Evolutionary conservation across 1,140 invertebrate genomes (phyloP).

Genomic region (Danaus plexippus): DNA sequence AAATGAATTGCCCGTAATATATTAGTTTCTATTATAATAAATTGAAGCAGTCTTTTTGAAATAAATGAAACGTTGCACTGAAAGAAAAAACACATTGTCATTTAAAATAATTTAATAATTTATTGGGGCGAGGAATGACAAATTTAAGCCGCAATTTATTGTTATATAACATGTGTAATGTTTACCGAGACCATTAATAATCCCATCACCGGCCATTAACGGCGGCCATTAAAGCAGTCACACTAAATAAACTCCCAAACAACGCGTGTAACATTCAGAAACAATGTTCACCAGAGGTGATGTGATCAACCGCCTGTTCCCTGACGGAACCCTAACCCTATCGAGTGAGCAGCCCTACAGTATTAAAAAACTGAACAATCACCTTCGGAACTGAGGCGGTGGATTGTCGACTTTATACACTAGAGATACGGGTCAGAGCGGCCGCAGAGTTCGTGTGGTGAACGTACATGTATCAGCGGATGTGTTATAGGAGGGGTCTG

Average conservation of each 20-base stretch:
- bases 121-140: conserved; percentile 19
- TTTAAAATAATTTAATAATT: conserved; percentile 16
- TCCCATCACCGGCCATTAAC: conserved; percentile 23
- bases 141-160: conserved; percentile 25
- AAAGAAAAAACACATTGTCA: conserved; percentile 1
- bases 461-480: conserved; percentile 12
- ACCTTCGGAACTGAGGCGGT: not conserved
- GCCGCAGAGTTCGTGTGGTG: conserved; percentile 15
- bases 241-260: conserved; percentile 57
- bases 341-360: conserved; percentile 21
- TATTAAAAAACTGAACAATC: conserved; percentile 8
- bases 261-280: conserved; percentile 56
- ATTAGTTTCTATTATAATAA: too few relatives aligned
- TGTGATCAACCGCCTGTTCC: conserved; percentile 18
- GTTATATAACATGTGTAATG: conserved; percentile 27
- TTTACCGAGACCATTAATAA: conserved; percentile 35
- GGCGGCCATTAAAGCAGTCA: conserved; percentile 30
- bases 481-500: conserved; percentile 33
- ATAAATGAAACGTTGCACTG: too few relatives aligned
- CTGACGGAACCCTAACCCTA: conserved; percentile 44
- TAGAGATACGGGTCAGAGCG: not conserved
- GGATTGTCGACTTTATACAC: conserved; percentile 15
- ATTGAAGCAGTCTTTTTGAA: too few relatives aligned
- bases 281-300: conserved; percentile 48
- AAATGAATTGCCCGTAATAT: too few relatives aligned